Evolutionary conservation across 2,113 vertebrate species (phyloP), one percentile per base, ranked within the genome.

Genomic region (Odontophorus gujanensis): DNA sequence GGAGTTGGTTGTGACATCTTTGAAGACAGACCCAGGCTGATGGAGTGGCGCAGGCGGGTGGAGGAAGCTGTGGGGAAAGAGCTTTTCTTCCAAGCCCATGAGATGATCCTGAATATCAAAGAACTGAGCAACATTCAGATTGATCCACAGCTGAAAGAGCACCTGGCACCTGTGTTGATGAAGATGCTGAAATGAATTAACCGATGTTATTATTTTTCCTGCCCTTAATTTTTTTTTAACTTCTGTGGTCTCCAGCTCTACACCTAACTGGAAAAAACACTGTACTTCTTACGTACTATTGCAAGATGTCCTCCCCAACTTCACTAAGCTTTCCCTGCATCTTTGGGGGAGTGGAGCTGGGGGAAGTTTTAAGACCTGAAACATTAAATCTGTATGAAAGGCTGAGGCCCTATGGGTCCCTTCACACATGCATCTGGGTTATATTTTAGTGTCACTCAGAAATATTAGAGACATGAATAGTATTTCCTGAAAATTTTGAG

Each of bases 31-130:
- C 98, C 98, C 0, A 97, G 96, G 89, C 97, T 99, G 87, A 81
- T 36, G 8, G 98, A 98, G 50, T 99, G 99, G 99, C 98, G 97
- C 48, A 97, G 97, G 11, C 78, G 98, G 3, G 98, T 99, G 85
- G 98, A 98, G 81, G 92, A 97, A 65, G 97, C 91, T 20, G 38
- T 99, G 25, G 98, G 98, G 0, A 96, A 91, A 32, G 97, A 98
- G 51, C 96, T 98, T 81, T 98, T 99, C 19, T 96, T 97, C 43
- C 98, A 99, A 76, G 97, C 97, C 32, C 98, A 99, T 17, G 86
- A 96, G 42, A 30, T 45, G 69, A 86, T 98, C 85, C 96, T 98
- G 81, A 95, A 96, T 4, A n/a, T 85, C n/a, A 87, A 94, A 81
- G 91, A 94, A 68, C 93, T 98, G 80, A 96, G 95, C 69, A 96